Evolutionary conservation across 2,888 invertebrate species (phyloP), one percentile per base, ranked within the genome.

Genomic region (Melanargia galathea): DNA sequence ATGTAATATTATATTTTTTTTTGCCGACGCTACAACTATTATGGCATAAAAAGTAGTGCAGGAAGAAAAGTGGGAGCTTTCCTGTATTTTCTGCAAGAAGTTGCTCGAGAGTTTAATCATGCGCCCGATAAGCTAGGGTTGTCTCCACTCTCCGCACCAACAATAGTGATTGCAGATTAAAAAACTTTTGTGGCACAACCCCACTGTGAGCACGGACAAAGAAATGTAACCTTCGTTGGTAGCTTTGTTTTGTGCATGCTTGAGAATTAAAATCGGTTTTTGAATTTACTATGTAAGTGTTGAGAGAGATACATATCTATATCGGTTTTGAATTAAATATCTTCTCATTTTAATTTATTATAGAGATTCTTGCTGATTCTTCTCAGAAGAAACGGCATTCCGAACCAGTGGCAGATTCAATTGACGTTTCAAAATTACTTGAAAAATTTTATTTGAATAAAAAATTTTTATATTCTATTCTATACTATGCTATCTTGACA

Each of bases 41-140:
- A 81, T 76, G 75, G 75, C 80, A 82, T 80, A 83, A 83, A 84
- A 83, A 82, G 75, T 81, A 80, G 78, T 82, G 80, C 81, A 80
- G 80, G 68, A 78, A 80, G 79, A 81, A 84, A 83, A 80, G 79
- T 79, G 78, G 81, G 73, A 75, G 80, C 76, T 82, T 83, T 80
- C 78, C 79, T 81, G 81, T 83, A 80, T 84, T 83, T 83, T 81
- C 78, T 81, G 78, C 79, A 80, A 84, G 82, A 78, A 79, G 77
- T 78, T 78, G 76, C 75, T 74, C 74, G 78, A 82, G 83, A 83
- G 84, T 82, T 87, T 87, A 86, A 87, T 88, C 86, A 86, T 85
- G 83, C 82, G 78, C 78, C 70, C 80, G 82, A 84, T 86, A 86
- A 84, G 78, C 73, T 68, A 85, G 84, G 84, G 84, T 45, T 84